Percentiles rank a stretch among this genome's conserved stretches.
Conservation (phyloP, 2,888 invertebrate species). For the Watsonalla cultraria region DNA sequence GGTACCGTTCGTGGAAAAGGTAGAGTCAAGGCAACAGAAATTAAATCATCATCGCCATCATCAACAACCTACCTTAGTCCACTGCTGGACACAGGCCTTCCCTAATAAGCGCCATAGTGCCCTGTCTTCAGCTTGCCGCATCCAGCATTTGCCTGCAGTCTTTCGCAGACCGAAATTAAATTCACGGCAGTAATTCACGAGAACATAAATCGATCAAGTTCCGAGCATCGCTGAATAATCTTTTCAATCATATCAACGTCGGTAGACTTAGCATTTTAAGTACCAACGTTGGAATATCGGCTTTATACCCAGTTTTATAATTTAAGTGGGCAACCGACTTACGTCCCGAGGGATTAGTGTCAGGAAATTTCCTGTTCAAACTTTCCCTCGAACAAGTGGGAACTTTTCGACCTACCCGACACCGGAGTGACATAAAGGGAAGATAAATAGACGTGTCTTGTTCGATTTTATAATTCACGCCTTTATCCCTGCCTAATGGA, state of each 20-base stretch:
- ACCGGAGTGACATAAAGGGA: slow-evolving; percentile 1
- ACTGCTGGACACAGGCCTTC: no score
- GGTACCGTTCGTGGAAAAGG: no score
- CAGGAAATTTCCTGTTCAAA: slow-evolving; percentile 4
- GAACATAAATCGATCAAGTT: not conserved
- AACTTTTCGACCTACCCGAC: slow-evolving; percentile 1
- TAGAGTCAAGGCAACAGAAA: no score
- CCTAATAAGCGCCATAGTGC: no score
- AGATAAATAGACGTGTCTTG: slow-evolving; percentile 2
- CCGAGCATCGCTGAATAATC: not conserved
- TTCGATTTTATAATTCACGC: not conserved
- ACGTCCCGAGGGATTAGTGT: slow-evolving; percentile 8
- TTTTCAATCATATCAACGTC: not conserved
- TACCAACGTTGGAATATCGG: not conserved
- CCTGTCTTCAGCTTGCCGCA: no score
- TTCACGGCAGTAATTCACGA: not conserved
- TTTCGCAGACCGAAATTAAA: not conserved
- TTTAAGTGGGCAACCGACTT: slow-evolving; percentile 5
- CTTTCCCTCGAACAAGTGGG: slow-evolving; percentile 3
- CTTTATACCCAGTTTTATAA: slow-evolving; percentile 2
- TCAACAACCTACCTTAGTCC: no score
- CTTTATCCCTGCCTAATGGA: not conserved
- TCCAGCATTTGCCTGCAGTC: no score
- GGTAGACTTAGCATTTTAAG: not conserved
- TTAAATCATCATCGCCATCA: no score